Base-by-base conservation (phyloP, 2,113 vertebrate genomes). In the Mormyrus lacerda region DNA sequence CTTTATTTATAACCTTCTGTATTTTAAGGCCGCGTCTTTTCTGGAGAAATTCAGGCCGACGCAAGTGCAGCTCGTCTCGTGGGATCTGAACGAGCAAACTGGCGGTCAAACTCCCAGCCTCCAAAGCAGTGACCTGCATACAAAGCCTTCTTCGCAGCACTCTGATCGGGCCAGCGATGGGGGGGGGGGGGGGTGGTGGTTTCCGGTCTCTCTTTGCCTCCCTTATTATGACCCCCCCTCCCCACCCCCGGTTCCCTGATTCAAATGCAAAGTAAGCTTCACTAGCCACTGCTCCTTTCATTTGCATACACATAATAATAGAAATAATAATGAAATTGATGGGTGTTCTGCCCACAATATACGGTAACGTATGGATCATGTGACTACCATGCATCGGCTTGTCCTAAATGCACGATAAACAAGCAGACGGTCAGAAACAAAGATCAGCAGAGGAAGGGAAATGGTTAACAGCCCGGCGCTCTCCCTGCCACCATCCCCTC, bases 1-100 rank as follows among this genome's bases (percentile, higher is more conserved):
- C 31, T 79, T 79, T 79, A 79, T 79, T 79, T 79, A 79, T 79
- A 79, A 79, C 73, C 73, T 79, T 69, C 61, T 69, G 61, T 69
- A 69, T 69, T 69, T 69, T 69, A 31, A 69, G 61, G 61, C 61
- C n/a, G 1, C 35, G 73, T 39, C 73, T 39, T 76, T 76, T 6
- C 35, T 76, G 31, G 35, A 42, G 73, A 79, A 79, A 79, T 79
- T 19, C 73, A 42, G 73, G 73, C 73, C 35, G 15, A 79, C 7
- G 42, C 13, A 8, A 79, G 31, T 79, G 73, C 73, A 42, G 73
- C 35, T 8, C 35, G 1, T 79, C 73, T 8, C 35, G 2, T 19
- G 73, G 73, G 73, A 79, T 79, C 31, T 42, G 73, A 42, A 19
- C 31, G 31, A 79, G 73, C 73, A 79, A 79, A 19, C 35, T 19